phyloP scores from a whole-genome alignment of 2,797 vertebrate species.

The Iguana delicatissima region DNA sequence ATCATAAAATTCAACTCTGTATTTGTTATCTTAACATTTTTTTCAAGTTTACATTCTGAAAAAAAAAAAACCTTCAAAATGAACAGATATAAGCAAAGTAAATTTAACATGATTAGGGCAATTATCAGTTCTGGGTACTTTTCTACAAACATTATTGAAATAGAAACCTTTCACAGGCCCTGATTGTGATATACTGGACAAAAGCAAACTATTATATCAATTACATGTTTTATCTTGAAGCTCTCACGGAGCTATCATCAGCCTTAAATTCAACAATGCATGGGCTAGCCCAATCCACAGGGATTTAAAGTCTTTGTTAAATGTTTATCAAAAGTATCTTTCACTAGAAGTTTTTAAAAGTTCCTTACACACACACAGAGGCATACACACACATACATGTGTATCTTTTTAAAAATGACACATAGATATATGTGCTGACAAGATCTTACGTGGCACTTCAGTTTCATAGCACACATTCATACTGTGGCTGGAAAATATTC shows the following conservation, averaged over 20 bases:
- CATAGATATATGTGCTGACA: slow-evolving; percentile 16
- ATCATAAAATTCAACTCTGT: not conserved
- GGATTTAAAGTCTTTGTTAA: slow-evolving; percentile 22
- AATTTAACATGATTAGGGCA: slow-evolving; percentile 22
- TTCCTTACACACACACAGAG: not conserved
- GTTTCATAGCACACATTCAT: slow-evolving; percentile 20
- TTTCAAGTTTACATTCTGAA: slow-evolving; percentile 20
- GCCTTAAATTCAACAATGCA: not conserved
- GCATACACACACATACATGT: slow-evolving; percentile 28
- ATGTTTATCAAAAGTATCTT: slow-evolving; percentile 42
- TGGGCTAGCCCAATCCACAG: not conserved
- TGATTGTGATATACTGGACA: slow-evolving; percentile 11
- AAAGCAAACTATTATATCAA: slow-evolving; percentile 2
- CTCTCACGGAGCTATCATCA: not conserved
- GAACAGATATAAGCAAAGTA: slow-evolving; percentile 46
- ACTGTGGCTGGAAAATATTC: slow-evolving; percentile 17
- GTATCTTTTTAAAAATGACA: slow-evolving; percentile 27
- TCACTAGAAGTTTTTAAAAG: slow-evolving; percentile 11
- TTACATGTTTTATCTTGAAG: not conserved
- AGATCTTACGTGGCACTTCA: not conserved
- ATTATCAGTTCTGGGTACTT: not conserved
- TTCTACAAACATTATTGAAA: slow-evolving; percentile 3
- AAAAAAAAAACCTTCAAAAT: slow-evolving; percentile 27
- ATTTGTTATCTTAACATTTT: slow-evolving; percentile 56
- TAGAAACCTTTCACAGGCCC: slow-evolving; percentile 12